A percentile compares a stretch with the other conserved stretches of the same genome.
phyloP scores from a whole-genome alignment of 2,888 invertebrate genomes.

The Escarpia spicata region DNA sequence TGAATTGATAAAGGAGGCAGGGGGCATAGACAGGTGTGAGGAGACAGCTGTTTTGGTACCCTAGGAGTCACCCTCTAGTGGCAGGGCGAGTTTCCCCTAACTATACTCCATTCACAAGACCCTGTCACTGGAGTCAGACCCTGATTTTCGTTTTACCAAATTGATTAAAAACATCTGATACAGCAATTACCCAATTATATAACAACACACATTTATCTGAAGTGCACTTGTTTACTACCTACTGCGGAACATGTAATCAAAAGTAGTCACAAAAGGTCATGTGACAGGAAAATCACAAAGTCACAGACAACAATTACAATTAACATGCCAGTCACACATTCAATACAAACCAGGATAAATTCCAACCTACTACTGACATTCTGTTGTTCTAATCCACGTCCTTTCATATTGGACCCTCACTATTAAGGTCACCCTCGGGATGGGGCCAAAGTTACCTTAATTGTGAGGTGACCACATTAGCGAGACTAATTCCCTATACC shows the following conservation, averaged over 20 bases:
- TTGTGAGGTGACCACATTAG: no score
- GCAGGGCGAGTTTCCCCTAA: neutral
- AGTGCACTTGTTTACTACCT: no score
- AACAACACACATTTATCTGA: neutral
- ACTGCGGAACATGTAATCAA: no score
- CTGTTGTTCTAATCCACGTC: neutral
- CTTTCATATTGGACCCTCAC: no score
- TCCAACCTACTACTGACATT: neutral
- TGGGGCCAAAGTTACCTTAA: no score
- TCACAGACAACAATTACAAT: neutral
- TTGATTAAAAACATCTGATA: neutral
- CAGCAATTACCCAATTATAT: neutral
- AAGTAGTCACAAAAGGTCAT: no score
- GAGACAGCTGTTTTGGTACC: neutral
- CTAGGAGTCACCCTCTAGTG: no score
- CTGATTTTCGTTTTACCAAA: conserved; percentile 8
- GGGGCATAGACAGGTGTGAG: neutral
- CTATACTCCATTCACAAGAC: neutral
- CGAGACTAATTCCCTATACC: neutral
- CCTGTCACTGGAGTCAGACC: neutral
- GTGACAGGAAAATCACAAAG: no score
- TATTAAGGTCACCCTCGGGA: no score
- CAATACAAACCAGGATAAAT: neutral
- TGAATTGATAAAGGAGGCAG: neutral
- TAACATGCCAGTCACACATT: neutral